Evolutionary conservation across 2,888 invertebrate species (phyloP).

Genomic region (Rhorus exstirpatorius): DNA sequence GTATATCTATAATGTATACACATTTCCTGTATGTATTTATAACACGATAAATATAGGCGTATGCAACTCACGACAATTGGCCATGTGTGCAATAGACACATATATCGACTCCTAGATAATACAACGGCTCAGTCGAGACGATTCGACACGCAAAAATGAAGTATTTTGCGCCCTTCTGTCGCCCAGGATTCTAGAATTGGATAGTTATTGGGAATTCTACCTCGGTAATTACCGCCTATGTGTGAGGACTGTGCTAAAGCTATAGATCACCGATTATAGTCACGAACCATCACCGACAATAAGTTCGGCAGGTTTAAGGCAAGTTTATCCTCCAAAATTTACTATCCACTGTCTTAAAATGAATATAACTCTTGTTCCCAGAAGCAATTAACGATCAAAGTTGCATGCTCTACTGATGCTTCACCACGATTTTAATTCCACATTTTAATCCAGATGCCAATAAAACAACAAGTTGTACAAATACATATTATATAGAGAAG

Average conservation of each 20-base stretch:
- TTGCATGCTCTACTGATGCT: not conserved
- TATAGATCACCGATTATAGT: slow-evolving; percentile 79
- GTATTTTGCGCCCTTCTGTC: not conserved
- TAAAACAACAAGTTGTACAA: not conserved
- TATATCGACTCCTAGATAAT: not conserved
- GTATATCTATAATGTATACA: not conserved
- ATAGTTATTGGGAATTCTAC: slow-evolving; percentile 12
- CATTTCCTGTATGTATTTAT: not conserved
- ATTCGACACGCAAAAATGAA: not conserved
- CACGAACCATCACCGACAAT: slow-evolving; percentile 51
- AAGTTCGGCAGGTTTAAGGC: too few species aligned
- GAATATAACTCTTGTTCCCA: too few species aligned
- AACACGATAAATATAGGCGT: not conserved
- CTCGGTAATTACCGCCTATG: slow-evolving; percentile 30
- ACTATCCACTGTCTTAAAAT: too few species aligned
- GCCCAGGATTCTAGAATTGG: not conserved
- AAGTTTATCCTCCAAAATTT: too few species aligned
- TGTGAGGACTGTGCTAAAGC: slow-evolving; percentile 52
- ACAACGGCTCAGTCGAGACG: not conserved
- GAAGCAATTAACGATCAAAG: not conserved
- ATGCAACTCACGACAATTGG: slow-evolving; percentile 32
- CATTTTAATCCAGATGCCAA: not conserved
- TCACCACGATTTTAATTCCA: not conserved
- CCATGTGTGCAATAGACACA: slow-evolving; percentile 11
- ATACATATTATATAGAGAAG: not conserved